Conservation (phyloP, 2,113 vertebrate species). For the Vulpes ferrilata region DNA sequence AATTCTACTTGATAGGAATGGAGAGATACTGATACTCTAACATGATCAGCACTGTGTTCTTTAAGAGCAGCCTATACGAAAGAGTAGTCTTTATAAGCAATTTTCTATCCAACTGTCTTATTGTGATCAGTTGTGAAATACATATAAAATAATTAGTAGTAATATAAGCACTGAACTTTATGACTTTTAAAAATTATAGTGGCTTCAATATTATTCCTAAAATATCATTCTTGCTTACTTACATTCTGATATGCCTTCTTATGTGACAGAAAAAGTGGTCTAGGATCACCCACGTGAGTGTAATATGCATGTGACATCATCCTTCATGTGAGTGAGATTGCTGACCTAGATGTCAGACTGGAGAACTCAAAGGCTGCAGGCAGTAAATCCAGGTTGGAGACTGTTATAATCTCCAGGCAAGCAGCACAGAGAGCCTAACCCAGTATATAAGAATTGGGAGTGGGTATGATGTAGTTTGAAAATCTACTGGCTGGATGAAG, state of each 20-base stretch:
- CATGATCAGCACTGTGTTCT: not conserved
- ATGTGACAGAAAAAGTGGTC: not conserved
- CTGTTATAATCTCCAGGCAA: not conserved
- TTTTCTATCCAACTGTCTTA: not conserved
- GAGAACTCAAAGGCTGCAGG: slow-evolving; percentile 40
- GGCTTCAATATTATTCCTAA: slow-evolving; percentile 1
- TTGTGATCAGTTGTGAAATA: not conserved
- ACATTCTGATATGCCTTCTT: not conserved
- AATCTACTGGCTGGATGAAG: not conserved
- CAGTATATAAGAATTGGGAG: not conserved
- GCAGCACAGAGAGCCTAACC: not conserved
- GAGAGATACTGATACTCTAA: not conserved
- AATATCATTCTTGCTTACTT: slow-evolving; percentile 32
- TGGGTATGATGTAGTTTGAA: not conserved
- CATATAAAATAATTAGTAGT: not conserved
- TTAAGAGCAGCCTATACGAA: not conserved
- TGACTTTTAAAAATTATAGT: slow-evolving; percentile 31
- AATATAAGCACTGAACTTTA: not conserved
- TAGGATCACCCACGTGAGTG: not conserved
- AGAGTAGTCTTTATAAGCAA: not conserved
- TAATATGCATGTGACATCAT: not conserved
- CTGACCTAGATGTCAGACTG: not conserved
- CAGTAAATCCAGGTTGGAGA: slow-evolving; percentile 22
- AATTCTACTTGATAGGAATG: slow-evolving; percentile 6
- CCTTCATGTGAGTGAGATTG: not conserved